phyloP scores from a whole-genome alignment of 2,113 vertebrate species.

The Malurus cyaneus region DNA sequence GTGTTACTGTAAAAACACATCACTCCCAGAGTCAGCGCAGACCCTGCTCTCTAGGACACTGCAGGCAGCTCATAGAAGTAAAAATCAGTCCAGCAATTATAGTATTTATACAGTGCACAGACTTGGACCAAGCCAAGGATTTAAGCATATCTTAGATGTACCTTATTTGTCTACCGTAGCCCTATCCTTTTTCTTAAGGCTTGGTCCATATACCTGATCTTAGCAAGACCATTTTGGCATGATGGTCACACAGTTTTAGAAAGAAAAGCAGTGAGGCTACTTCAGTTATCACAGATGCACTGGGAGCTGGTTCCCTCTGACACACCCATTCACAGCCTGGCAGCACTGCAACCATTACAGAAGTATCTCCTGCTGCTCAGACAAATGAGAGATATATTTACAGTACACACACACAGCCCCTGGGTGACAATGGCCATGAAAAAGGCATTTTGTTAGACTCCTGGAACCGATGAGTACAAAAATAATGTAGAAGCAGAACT shows the following conservation, averaged over 20 bases:
- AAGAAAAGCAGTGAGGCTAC: not conserved
- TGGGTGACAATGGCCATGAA: not conserved
- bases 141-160: not conserved
- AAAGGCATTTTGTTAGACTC: conserved; percentile 25
- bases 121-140: not conserved
- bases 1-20: not conserved
- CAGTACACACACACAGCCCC: not conserved
- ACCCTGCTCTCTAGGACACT: conserved; percentile 3
- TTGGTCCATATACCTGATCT: not conserved
- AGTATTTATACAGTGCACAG: not conserved
- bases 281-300: not conserved
- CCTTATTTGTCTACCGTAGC: not conserved
- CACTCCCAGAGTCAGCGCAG: not conserved
- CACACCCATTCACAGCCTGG: conserved; percentile 31
- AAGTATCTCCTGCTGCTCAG: not conserved
- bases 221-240: not conserved
- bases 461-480: not conserved
- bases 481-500: conserved; percentile 20
- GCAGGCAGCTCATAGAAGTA: conserved; percentile 51
- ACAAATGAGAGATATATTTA: not conserved
- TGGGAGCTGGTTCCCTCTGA: not conserved
- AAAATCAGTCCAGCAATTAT: not conserved
- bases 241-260: not conserved
- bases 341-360: not conserved
- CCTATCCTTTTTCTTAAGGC: not conserved